phyloP scores from a whole-genome alignment of 2,888 invertebrate species.

The Poecilus cupreus region DNA sequence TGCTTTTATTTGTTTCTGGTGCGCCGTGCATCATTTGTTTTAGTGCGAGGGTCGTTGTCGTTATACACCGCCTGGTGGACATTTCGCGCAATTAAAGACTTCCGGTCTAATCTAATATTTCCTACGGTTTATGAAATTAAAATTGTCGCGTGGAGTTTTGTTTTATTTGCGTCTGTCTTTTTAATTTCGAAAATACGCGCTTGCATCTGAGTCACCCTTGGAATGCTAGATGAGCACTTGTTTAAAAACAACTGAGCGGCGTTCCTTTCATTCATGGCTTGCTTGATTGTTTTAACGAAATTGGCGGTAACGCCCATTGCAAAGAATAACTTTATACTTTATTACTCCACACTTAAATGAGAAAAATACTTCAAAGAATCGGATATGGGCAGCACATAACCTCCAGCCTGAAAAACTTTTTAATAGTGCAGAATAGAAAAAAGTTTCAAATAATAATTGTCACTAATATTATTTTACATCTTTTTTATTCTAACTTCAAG shows the following conservation, averaged over 20 bases:
- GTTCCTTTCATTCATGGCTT: not conserved
- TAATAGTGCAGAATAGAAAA: too few relatives aligned
- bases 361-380: too few relatives aligned
- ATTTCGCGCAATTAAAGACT: slow-evolving; percentile 32
- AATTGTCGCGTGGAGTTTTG: not conserved
- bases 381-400: too few relatives aligned
- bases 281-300: too few relatives aligned
- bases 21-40: slow-evolving; percentile 27
- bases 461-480: too few relatives aligned
- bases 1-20: not conserved
- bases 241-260: not conserved
- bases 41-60: not conserved
- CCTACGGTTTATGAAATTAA: not conserved
- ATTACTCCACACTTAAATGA: too few relatives aligned
- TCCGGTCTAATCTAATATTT: slow-evolving; percentile 1
- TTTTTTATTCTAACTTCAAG: too few relatives aligned
- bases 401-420: too few relatives aligned
- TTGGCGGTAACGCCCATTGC: too few relatives aligned
- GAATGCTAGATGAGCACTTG: not conserved
- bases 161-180: not conserved
- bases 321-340: too few relatives aligned
- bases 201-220: not conserved
- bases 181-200: not conserved
- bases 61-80: not conserved
- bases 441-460: too few relatives aligned